Evolutionary conservation across 2,888 invertebrate species (phyloP).

Genomic region (Chelonus formosanus): DNA sequence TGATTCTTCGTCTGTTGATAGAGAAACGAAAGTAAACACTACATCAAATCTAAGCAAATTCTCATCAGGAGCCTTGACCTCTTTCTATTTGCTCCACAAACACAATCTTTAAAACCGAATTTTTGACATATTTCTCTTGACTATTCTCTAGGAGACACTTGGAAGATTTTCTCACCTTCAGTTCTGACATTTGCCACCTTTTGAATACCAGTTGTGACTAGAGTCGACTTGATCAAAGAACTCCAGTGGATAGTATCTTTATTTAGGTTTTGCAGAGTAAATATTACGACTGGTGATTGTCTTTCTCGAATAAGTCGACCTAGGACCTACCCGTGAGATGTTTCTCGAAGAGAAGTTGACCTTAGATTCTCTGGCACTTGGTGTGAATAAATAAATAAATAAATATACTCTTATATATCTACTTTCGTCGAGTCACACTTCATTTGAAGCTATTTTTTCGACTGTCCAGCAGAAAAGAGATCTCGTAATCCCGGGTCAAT

Average conservation of each 20-base stretch:
- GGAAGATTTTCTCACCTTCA: slow-evolving; percentile 26
- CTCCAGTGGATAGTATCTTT: slow-evolving; percentile 33
- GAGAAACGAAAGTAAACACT: slow-evolving; percentile 15
- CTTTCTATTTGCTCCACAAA: slow-evolving; percentile 54
- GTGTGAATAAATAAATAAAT: slow-evolving; percentile 54
- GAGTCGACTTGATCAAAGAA: slow-evolving; percentile 5
- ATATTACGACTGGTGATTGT: slow-evolving; percentile 16
- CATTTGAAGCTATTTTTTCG: slow-evolving; percentile 15
- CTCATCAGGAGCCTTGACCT: slow-evolving; percentile 26
- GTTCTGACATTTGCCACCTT: slow-evolving; percentile 19
- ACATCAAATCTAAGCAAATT: slow-evolving; percentile 14
- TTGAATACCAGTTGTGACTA: slow-evolving; percentile 1
- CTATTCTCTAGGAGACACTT: background rate
- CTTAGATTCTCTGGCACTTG: slow-evolving; percentile 24
- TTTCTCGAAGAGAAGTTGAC: slow-evolving; percentile 22
- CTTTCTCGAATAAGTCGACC: slow-evolving; percentile 2
- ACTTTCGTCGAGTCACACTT: slow-evolving; percentile 48
- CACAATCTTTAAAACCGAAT: slow-evolving; percentile 40
- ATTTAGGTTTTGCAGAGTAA: slow-evolving; percentile 43
- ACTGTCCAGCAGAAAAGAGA: slow-evolving; percentile 18
- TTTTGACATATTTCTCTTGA: background rate
- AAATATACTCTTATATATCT: slow-evolving; percentile 49
- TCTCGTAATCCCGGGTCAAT: slow-evolving; percentile 55
- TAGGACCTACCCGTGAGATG: slow-evolving; percentile 2
- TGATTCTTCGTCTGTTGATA: slow-evolving; percentile 10